A percentile compares a stretch with the other conserved stretches of the same genome.
Conservation (phyloP, 2,797 vertebrate species). For the Clarias pachynema region DNA sequence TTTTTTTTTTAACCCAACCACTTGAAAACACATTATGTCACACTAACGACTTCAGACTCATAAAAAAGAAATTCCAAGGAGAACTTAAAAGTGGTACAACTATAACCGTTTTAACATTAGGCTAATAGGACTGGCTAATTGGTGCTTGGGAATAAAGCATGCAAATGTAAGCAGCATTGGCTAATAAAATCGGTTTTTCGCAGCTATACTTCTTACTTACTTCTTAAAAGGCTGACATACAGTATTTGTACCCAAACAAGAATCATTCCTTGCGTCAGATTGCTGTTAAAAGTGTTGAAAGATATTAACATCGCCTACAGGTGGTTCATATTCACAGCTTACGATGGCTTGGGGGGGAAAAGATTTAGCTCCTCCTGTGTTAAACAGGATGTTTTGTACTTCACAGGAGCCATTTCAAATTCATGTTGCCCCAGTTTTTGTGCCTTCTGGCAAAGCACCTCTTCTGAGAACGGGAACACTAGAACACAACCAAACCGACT, state of each 20-base stretch:
- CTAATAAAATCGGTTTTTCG: not conserved
- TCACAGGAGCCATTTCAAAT: slow-evolving; percentile 61
- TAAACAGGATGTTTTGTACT: slow-evolving; percentile 54
- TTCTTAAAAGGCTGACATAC: slow-evolving; percentile 43
- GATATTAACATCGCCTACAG: slow-evolving; percentile 35
- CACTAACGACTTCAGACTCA: not conserved
- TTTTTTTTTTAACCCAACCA: not conserved
- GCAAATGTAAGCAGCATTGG: not conserved
- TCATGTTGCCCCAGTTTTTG: slow-evolving; percentile 58
- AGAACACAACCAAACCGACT: slow-evolving; percentile 20
- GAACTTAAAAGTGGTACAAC: not conserved
- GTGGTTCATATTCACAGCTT: slow-evolving; percentile 38
- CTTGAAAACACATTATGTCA: not conserved
- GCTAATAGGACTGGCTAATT: not conserved
- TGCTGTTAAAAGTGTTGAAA: slow-evolving; percentile 42
- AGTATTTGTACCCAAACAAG: slow-evolving; percentile 37
- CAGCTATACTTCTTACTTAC: not conserved
- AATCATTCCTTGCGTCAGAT: slow-evolving; percentile 39
- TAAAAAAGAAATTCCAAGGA: not conserved
- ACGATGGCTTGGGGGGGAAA: slow-evolving; percentile 44
- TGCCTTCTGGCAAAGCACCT: slow-evolving; percentile 36
- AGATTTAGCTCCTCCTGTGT: slow-evolving; percentile 43
- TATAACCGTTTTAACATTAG: not conserved
- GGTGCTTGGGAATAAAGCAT: not conserved
- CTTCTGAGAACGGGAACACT: slow-evolving; percentile 30